phyloP scores from a whole-genome alignment of 2,113 vertebrate genomes.

The Anarrhichthys ocellatus region DNA sequence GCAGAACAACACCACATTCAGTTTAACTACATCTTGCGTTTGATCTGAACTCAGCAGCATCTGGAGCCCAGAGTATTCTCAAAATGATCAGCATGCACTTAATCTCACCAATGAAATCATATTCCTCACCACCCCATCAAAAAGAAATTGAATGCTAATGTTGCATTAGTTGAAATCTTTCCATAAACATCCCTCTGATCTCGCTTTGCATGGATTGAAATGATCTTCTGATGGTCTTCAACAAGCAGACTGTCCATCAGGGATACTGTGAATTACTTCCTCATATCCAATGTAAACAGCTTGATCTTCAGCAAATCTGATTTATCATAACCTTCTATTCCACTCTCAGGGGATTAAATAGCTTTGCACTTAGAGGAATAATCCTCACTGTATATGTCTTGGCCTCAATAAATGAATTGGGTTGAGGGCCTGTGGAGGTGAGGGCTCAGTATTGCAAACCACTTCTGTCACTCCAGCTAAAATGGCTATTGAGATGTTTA shows the following conservation, averaged over 20 bases:
- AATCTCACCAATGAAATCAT: slow-evolving; percentile 51
- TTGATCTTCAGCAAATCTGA: slow-evolving; percentile 78
- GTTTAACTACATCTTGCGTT: not conserved
- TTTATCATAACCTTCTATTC: slow-evolving; percentile 62
- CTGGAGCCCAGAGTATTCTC: slow-evolving; percentile 11
- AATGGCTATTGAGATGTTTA: not conserved
- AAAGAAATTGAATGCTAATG: slow-evolving; percentile 72
- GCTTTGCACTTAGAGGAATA: slow-evolving; percentile 75
- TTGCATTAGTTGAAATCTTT: slow-evolving; percentile 67
- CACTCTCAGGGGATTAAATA: slow-evolving; percentile 76
- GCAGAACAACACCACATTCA: slow-evolving; percentile 57
- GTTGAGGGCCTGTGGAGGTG: slow-evolving; percentile 48
- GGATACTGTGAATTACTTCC: slow-evolving; percentile 66
- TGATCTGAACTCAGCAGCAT: slow-evolving; percentile 17
- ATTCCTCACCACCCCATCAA: slow-evolving; percentile 43
- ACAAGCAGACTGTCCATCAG: slow-evolving; percentile 56
- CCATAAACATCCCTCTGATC: slow-evolving; percentile 62
- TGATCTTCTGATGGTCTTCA: slow-evolving; percentile 72
- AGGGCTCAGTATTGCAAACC: slow-evolving; percentile 6
- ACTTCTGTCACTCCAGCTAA: slow-evolving; percentile 7
- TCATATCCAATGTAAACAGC: slow-evolving; percentile 72
- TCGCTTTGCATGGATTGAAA: slow-evolving; percentile 68
- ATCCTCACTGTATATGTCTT: slow-evolving; percentile 74
- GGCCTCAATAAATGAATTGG: slow-evolving; percentile 63
- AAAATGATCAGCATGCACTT: slow-evolving; percentile 50